Base-by-base conservation (phyloP, 2,888 invertebrate species). In the Harpagoxenus sublaevis region DNA sequence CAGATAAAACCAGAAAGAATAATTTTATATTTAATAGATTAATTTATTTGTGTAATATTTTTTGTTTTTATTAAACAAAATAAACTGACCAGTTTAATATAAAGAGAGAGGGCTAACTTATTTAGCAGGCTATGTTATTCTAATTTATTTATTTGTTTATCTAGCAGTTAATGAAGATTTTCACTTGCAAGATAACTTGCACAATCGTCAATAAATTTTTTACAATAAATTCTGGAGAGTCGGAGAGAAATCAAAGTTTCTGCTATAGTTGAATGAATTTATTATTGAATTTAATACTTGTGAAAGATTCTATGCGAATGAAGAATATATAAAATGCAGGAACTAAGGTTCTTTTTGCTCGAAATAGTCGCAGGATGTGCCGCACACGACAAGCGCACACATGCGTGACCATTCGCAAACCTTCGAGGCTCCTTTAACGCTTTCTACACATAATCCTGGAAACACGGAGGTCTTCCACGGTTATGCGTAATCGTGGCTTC, bases 401-500 rank as follows among this genome's bases (percentile, higher is more conserved):
- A 51, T 62, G 77, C 70, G 42, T 63, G 66, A 81, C 79, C 55
- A 39, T 31, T 3, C 12, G 53, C 28, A 23, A 23, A 60, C 5
- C 71, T 66, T 86, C 77, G 74, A 84, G 83, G 83, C 86, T 86
- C 85, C 71, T 66, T 31, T 83, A 88, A 92, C 92, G 92, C 92
- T 92, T 92, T 92, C 92, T 92, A 91, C 89, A 85, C 84, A 86
- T 84, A 87, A 87, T 89, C 88, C 88, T 88, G 89, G 84, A 90
- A 91, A 83, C 65, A 63, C 71, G 45, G 68, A n/a, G 70, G 73
- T 90, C 84, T 84, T 84, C 55, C 51, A 68, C 55, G 86, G 85
- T 87, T 73, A 84, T 57, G 9, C 83, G 74, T 83, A 88, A 88
- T 86, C 68, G 45, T 60, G 15, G 65, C 62, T 45, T 82, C 66